These are phyloP conservation scores for Piscicola geometra DNA, from an alignment of 2,888 invertebrate genomes.

Conservation along the genomic window DNA sequence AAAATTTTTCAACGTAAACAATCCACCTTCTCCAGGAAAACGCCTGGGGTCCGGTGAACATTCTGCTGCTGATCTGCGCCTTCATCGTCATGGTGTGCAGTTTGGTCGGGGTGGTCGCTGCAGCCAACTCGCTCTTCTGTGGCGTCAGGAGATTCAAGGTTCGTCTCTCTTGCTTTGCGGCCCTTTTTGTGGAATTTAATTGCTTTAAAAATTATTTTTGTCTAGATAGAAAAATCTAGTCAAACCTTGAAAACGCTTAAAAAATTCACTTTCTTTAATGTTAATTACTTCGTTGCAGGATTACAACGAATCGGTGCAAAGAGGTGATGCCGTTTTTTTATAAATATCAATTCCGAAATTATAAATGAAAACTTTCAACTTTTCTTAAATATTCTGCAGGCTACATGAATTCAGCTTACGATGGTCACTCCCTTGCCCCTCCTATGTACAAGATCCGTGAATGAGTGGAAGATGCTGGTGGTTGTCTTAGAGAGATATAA, in stretches of 20 bases:
- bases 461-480: neutral
- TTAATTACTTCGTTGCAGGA: neutral
- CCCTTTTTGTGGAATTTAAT: no score
- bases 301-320: neutral
- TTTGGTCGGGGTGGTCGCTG: slow-evolving; percentile 9
- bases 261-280: no score
- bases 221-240: no score
- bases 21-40: neutral
- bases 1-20: no score
- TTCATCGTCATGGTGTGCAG: slow-evolving; percentile 18
- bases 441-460: neutral
- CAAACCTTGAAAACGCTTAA: no score
- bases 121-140: slow-evolving; percentile 26
- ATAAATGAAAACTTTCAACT: neutral
- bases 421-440: neutral
- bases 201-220: no score
- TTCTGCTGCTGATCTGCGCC: slow-evolving; percentile 21
- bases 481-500: no score
- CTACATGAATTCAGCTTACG: slow-evolving; percentile 1
- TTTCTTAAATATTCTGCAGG: neutral
- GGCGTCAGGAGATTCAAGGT: slow-evolving; percentile 19
- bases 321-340: neutral
- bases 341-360: no score
- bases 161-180: no score
- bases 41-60: slow-evolving; percentile 32